phyloP scores from a whole-genome alignment of 2,888 invertebrate genomes.

The Zootermopsis nevadensis region DNA sequence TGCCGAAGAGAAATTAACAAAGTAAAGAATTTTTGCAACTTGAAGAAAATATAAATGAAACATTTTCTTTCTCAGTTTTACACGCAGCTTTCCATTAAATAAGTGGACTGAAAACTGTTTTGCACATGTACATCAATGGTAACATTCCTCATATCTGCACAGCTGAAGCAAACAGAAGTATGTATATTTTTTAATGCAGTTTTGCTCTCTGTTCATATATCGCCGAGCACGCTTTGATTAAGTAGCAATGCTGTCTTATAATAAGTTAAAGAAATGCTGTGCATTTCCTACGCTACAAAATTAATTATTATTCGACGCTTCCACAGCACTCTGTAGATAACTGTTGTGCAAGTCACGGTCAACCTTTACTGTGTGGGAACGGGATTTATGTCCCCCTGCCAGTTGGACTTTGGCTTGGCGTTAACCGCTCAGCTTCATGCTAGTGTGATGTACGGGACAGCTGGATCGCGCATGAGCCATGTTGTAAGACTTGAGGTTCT shows the following conservation, averaged over 20 bases:
- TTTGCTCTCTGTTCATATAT: slow-evolving; percentile 10
- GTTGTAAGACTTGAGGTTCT: no score
- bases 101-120: background rate
- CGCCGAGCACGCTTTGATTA: slow-evolving; percentile 8
- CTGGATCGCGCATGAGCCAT: no score
- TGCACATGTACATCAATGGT: background rate
- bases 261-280: slow-evolving; percentile 23
- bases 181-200: slow-evolving; percentile 8
- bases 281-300: slow-evolving; percentile 4
- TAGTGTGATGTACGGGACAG: no score
- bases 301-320: no score
- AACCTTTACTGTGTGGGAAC: no score
- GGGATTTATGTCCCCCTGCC: no score
- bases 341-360: no score
- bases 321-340: no score
- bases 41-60: background rate
- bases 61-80: background rate
- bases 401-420: no score
- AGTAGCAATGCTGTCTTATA: background rate
- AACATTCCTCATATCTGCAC: slow-evolving; percentile 26
- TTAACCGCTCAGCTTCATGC: no score
- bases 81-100: background rate
- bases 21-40: background rate
- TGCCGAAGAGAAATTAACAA: background rate
- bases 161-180: slow-evolving; percentile 7